These are phyloP conservation scores for Sphyrna mokarran DNA, from an alignment of 2,113 vertebrate species.

Conservation along the genomic window DNA sequence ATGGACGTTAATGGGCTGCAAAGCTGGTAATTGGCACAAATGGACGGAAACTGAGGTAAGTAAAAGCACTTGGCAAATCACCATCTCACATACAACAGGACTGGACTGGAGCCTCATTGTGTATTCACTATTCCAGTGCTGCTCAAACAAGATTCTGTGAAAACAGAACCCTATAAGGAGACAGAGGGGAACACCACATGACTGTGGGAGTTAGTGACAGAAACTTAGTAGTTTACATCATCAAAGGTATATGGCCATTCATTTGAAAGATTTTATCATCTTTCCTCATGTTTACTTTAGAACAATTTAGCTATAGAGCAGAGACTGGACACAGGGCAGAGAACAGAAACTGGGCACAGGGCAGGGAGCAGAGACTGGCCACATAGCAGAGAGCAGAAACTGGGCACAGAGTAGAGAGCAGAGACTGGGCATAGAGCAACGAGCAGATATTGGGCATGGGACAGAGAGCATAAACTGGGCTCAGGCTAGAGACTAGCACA, in stretches of 20 bases:
- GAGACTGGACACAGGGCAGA: not conserved
- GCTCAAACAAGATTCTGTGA: not conserved
- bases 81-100: not conserved
- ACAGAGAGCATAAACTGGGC: not conserved
- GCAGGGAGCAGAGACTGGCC: not conserved
- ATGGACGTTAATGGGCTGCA: conserved; percentile 5
- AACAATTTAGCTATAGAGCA: not conserved
- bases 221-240: not conserved
- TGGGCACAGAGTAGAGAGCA: not conserved
- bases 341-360: not conserved
- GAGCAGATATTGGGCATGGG: not conserved
- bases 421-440: not conserved
- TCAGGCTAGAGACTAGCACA: not conserved
- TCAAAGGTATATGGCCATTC: not conserved
- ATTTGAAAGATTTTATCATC: not conserved
- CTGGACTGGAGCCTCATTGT: not conserved
- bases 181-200: not conserved
- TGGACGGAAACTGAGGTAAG: conserved; percentile 17
- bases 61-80: conserved; percentile 10
- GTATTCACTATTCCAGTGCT: not conserved
- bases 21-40: conserved; percentile 18
- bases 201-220: not conserved
- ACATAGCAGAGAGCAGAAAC: not conserved
- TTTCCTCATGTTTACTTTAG: not conserved
- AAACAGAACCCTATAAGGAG: not conserved